These are phyloP conservation scores for Sturmia bella DNA, from an alignment of 2,888 invertebrate species.

Conservation along the genomic window DNA sequence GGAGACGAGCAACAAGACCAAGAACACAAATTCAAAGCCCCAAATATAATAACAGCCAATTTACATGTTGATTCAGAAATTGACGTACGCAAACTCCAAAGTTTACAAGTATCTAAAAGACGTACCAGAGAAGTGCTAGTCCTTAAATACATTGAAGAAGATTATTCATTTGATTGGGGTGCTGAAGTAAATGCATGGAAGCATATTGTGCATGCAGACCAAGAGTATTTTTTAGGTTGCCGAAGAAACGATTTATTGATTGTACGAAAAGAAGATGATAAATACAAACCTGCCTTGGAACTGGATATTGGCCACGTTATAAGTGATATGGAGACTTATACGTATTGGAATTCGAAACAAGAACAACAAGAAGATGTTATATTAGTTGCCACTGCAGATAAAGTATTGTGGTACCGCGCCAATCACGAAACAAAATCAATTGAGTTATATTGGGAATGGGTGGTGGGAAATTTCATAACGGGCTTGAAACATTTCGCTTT, in stretches of 20 bases:
- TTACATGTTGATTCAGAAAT: constrained; percentile 69
- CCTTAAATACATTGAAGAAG: constrained; percentile 77
- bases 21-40: constrained; percentile 21
- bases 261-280: constrained; percentile 71
- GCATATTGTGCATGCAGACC: constrained; percentile 73
- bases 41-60: constrained; percentile 48
- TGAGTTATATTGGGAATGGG: constrained; percentile 76
- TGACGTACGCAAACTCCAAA: constrained; percentile 75
- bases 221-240: constrained; percentile 77
- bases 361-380: constrained; percentile 74
- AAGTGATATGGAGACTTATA: constrained; percentile 73
- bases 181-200: constrained; percentile 77
- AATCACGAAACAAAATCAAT: constrained; percentile 66
- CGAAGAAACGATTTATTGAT: constrained; percentile 74
- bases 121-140: constrained; percentile 78
- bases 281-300: constrained; percentile 66
- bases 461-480: constrained; percentile 72
- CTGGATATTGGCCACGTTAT: constrained; percentile 72
- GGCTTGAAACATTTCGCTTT: constrained; percentile 74
- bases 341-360: constrained; percentile 75
- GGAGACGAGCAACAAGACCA: neutral
- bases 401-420: constrained; percentile 76
- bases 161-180: constrained; percentile 75
- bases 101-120: constrained; percentile 75
- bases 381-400: constrained; percentile 72